Evolutionary conservation across 2,113 vertebrate species (phyloP), one percentile per base, ranked within the genome.

Genomic region (Corynorhinus townsendii): DNA sequence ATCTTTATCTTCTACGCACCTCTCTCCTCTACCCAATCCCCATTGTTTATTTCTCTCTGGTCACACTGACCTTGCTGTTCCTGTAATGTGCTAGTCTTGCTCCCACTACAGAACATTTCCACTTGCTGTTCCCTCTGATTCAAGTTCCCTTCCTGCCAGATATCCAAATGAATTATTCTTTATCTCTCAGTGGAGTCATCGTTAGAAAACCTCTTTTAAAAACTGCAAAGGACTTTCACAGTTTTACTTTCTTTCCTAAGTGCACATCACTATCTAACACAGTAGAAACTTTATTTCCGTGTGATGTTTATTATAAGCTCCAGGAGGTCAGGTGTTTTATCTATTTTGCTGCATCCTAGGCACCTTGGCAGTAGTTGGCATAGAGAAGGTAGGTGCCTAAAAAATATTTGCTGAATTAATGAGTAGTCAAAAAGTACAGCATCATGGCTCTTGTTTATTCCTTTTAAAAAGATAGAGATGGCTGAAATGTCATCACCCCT

Each of bases 391-490:
- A 69, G 8, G 6, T 52, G 15, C 24, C 40, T 89, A 30, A 72
- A 81, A 86, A 75, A 38, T 33, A 68, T 52, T 92, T 94, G 17
- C 38, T 59, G 15, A 93, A 38, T 66, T 85, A 93, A 56, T 66
- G 38, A 76, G 33, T 59, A 66, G 52, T 88, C 4, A 89, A 47
- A 89, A 94, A 85, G 38, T 26, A 20, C 4, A 2, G 26, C 17
- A 19, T 52, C 6, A 4, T 35, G 38, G 8, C 0, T 12, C 54
- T 62, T 66, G 0, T 69, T 80, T 76, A 77, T 43, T 75, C 93
- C 83, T 68, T 83, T 35, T 80, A 52, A 84, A 90, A 89, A 76
- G 11, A 45, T 17, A 71, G 28, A 66, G 19, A 54, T 52, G 47
- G 22, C n/a, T 89, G 81, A 89, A 33, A 73, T n/a, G 14, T 26